phyloP scores from a whole-genome alignment of 1,140 invertebrate species.

The Cecropterus lyciades region DNA sequence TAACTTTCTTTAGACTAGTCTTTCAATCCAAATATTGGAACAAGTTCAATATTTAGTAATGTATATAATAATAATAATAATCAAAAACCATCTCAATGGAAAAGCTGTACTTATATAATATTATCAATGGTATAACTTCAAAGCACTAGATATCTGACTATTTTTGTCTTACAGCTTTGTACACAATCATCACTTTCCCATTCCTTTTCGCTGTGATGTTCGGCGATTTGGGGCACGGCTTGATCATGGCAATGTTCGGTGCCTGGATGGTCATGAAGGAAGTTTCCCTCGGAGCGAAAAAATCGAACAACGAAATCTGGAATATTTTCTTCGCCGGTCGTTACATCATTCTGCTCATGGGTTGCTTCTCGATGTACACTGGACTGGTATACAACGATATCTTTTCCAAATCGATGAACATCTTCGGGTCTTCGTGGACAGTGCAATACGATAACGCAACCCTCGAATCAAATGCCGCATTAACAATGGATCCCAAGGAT shows the following conservation, averaged over 20 bases:
- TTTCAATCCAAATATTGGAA: too few relatives aligned
- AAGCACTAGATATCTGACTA: too few relatives aligned
- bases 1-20: too few relatives aligned
- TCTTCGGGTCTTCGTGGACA: conserved; percentile 95
- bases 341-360: conserved; percentile 99
- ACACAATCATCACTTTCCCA: conserved; percentile 98
- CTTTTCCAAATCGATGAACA: conserved; percentile 97
- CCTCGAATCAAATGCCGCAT: conserved; percentile 73
- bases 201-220: conserved; percentile 99
- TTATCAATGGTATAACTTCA: too few relatives aligned
- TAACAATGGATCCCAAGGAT: conserved; percentile 88
- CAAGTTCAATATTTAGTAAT: too few relatives aligned
- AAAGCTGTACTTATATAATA: too few relatives aligned
- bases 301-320: conserved; percentile 94
- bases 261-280: conserved; percentile 92
- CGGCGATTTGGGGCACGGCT: conserved; percentile 97
- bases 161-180: conserved; percentile 88
- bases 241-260: conserved; percentile 91
- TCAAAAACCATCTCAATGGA: too few relatives aligned
- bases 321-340: conserved; percentile 98
- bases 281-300: conserved; percentile 87
- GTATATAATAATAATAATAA: too few relatives aligned
- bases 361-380: conserved; percentile 98
- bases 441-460: conserved; percentile 85
- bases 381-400: conserved; percentile 99